phyloP scores from a whole-genome alignment of 2,113 vertebrate genomes.

The Pelvicachromis taeniatus region DNA sequence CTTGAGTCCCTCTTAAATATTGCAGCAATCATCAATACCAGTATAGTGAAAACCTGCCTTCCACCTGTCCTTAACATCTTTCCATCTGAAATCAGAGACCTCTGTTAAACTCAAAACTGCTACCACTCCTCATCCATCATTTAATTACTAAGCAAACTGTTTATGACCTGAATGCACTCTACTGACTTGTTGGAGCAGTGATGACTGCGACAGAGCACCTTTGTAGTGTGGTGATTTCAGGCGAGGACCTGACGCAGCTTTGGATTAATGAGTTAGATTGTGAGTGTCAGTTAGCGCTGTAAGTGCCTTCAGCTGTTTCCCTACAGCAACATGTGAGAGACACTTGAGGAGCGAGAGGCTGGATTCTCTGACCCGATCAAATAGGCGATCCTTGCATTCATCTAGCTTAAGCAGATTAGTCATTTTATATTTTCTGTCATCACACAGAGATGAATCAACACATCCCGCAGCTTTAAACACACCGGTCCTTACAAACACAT shows the following conservation, averaged over 20 bases:
- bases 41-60: neutral
- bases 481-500: neutral
- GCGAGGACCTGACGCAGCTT: neutral
- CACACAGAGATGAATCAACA: neutral
- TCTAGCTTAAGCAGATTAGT: neutral
- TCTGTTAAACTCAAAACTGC: neutral
- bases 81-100: neutral
- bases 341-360: conserved; percentile 25
- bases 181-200: neutral
- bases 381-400: neutral
- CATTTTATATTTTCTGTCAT: neutral
- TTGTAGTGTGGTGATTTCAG: neutral
- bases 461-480: neutral
- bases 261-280: neutral
- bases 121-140: neutral
- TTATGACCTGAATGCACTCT: neutral
- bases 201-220: neutral
- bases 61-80: neutral
- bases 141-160: neutral
- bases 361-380: neutral
- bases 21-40: neutral
- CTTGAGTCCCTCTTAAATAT: neutral
- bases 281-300: neutral
- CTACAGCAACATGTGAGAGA: neutral
- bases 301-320: conserved; percentile 18